These are phyloP conservation scores for Proteles cristata DNA, from an alignment of 2,113 vertebrate genomes.

Conservation along the genomic window DNA sequence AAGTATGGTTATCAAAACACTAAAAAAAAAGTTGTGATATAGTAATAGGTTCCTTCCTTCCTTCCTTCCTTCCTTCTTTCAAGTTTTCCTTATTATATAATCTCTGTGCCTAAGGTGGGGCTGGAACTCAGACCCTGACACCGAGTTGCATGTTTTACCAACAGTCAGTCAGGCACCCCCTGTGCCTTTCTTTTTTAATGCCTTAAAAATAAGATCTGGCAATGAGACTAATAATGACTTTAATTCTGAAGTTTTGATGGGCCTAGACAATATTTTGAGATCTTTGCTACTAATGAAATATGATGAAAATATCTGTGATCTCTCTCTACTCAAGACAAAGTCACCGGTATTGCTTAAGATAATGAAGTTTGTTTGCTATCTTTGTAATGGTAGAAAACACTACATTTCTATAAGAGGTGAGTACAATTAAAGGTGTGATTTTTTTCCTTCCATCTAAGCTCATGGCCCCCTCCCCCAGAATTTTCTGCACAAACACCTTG, in stretches of 20 bases:
- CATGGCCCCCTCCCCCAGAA: neutral
- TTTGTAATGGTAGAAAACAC: neutral
- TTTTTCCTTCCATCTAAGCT: neutral
- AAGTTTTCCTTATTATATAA: neutral
- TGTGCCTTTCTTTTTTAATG: neutral
- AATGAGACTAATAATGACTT: neutral
- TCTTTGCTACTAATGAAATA: neutral
- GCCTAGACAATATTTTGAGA: neutral
- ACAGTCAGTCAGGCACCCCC: too few species aligned
- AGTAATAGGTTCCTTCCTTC: neutral
- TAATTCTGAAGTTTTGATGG: slow-evolving; percentile 25
- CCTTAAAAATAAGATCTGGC: neutral
- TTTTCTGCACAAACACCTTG: neutral
- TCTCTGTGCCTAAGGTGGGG: neutral
- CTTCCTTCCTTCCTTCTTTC: too few species aligned
- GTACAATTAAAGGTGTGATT: neutral
- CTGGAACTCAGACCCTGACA: neutral
- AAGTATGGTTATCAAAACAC: neutral
- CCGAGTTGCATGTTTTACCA: neutral
- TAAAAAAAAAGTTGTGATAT: neutral
- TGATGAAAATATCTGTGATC: neutral
- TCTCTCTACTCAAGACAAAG: neutral
- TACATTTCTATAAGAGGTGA: neutral
- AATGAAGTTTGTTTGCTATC: neutral
- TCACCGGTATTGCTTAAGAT: slow-evolving; percentile 2